phyloP scores from a whole-genome alignment of 1,140 invertebrate species.

The Aphelenchoides fujianensis region DNA sequence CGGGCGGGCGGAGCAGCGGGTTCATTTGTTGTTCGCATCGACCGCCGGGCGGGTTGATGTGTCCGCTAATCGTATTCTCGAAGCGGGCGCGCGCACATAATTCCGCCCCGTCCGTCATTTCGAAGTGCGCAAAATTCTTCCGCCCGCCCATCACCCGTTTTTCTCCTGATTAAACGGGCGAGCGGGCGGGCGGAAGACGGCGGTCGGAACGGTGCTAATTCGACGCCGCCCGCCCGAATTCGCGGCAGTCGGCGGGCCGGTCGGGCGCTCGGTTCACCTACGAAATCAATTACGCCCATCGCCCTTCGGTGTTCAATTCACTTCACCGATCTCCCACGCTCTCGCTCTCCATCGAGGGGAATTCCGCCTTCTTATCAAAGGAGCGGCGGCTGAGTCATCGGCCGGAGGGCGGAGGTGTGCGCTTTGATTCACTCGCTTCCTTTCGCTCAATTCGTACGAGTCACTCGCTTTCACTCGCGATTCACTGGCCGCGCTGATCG shows the following conservation, averaged over 20 bases:
- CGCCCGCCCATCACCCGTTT: constrained; percentile 1
- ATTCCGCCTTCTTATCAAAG: not conserved
- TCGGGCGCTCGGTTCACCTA: too few relatives aligned
- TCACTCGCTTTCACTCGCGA: too few relatives aligned
- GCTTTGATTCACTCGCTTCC: not conserved
- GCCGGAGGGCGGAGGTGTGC: not conserved
- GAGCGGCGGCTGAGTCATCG: not conserved
- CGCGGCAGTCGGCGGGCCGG: too few relatives aligned
- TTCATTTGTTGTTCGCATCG: not conserved
- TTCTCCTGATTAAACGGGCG: not conserved
- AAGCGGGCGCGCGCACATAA: not conserved
- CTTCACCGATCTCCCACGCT: too few relatives aligned
- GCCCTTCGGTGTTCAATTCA: too few relatives aligned
- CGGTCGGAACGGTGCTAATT: not conserved
- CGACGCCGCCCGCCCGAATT: not conserved
- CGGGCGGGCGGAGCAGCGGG: not conserved
- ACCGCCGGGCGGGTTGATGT: not conserved
- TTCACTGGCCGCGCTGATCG: not conserved
- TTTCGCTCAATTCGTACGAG: too few relatives aligned
- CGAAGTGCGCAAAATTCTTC: not conserved
- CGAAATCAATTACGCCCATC: too few relatives aligned
- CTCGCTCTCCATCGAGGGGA: not conserved
- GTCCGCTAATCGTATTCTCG: not conserved
- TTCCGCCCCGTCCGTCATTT: too few relatives aligned
- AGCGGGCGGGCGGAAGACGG: not conserved